Evolutionary conservation across 2,888 invertebrate genomes (phyloP), one percentile per base, ranked within the genome.

Genomic region (Trichopoda pennipes): DNA sequence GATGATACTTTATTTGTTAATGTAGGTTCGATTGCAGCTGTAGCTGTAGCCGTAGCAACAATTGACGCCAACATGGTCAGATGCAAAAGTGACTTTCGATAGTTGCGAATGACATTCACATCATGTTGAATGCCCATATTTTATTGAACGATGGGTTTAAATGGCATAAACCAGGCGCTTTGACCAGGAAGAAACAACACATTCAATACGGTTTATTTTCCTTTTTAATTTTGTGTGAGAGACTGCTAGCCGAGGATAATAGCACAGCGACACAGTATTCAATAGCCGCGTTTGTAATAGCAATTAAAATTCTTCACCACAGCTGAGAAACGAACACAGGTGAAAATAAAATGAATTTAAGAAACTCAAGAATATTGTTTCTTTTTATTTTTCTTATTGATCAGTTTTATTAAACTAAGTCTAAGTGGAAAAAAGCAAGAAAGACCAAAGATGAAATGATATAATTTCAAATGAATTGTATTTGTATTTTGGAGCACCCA

Each of bases 41-140:
- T 17, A 7, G 85, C 84, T 56, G 84, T 70, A 35, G 86, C 84
- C n/a, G 86, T 87, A n/a, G 85, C 86, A 49, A 90, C 86, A 72
- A 90, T 86, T 35, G 88, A 88, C 14, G 89, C 87, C 61, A 90
- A 85, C 86, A 90, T 88, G 32, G 87, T 80, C 19, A 89, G 77
- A 61, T 87, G 88, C 53, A 90, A 76, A 60, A 90, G 64, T 72
- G 86, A 84, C 68, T 86, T 86, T 38, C 85, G 85, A 79, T 85
- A 86, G 60, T 83, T 85, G 49, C 79, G 84, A 68, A 84, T 82
- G 73, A 85, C 86, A 84, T 85, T 86, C 75, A 88, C 83, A 85
- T 87, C 87, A 86, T 88, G 83, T 85, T 86, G 81, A 85, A 86
- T 88, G 82, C 86, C 88, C 89, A 87, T 87, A 73, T 49, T 85